Conservation (phyloP, 2,113 vertebrate genomes). For the Podarcis cretensis region DNA sequence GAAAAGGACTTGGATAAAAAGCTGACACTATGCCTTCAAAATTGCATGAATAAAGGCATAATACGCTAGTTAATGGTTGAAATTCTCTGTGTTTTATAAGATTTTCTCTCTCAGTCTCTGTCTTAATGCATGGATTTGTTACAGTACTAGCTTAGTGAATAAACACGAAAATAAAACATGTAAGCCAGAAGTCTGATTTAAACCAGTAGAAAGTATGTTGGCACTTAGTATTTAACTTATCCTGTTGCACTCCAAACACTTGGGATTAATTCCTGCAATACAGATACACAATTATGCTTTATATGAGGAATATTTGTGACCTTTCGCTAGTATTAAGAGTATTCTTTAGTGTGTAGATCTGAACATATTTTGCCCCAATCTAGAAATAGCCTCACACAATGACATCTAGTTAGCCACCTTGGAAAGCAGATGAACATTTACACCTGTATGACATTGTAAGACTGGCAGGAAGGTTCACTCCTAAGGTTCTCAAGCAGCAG, state of each 20-base stretch:
- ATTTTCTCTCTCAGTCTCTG: constrained; percentile 71
- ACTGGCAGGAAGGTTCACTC: background rate
- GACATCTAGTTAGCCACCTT: background rate
- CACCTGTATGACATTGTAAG: background rate
- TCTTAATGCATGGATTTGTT: constrained; percentile 60
- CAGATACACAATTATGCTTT: constrained; percentile 36
- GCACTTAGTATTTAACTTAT: constrained; percentile 54
- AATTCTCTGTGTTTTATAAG: constrained; percentile 67
- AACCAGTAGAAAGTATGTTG: constrained; percentile 59
- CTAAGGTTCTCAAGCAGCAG: constrained; percentile 30
- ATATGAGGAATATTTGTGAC: constrained; percentile 35
- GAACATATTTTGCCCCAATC: background rate
- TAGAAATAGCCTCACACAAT: background rate
- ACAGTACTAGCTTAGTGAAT: constrained; percentile 62
- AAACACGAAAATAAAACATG: constrained; percentile 58
- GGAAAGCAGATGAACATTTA: background rate
- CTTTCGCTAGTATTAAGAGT: constrained; percentile 20
- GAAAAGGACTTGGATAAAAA: constrained; percentile 80
- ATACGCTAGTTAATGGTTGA: constrained; percentile 71
- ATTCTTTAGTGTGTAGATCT: background rate
- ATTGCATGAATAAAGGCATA: constrained; percentile 72
- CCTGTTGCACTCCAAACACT: constrained; percentile 9
- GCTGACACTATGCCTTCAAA: constrained; percentile 72
- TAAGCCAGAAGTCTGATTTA: constrained; percentile 54
- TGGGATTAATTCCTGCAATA: constrained; percentile 24